phyloP scores from a whole-genome alignment of 37 sponge, comb jelly and placozoan species.

The Geodia barretti region DNA sequence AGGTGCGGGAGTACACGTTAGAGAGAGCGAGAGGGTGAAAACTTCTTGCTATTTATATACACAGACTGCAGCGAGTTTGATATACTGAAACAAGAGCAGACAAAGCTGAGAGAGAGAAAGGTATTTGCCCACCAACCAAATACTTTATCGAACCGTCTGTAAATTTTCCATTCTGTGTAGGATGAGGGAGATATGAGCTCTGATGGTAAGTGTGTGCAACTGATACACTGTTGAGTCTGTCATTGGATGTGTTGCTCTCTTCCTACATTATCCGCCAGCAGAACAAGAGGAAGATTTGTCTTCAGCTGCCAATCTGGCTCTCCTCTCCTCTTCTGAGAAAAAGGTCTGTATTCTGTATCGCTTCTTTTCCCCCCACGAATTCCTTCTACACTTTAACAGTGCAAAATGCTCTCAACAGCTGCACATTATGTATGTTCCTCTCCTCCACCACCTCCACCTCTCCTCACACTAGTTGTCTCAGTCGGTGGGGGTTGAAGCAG shows the following conservation, averaged over 20 bases:
- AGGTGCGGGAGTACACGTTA: conserved; percentile 15
- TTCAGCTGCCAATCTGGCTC: conserved; percentile 10
- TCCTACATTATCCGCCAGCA: too few relatives aligned
- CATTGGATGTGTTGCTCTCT: too few relatives aligned
- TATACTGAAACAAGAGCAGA: conserved; percentile 16
- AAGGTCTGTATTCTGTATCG: conserved; percentile 26
- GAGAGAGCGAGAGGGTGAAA: not conserved
- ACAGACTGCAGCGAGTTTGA: conserved; percentile 64
- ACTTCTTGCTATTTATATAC: not conserved
- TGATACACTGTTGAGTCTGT: not conserved
- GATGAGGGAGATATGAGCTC: not conserved
- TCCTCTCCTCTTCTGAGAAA: conserved; percentile 57
- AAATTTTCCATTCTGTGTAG: not conserved
- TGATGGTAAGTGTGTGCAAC: not conserved
- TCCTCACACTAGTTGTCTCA: conserved; percentile 31
- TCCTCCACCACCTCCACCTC: not conserved
- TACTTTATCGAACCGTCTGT: not conserved
- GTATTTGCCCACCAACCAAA: not conserved
- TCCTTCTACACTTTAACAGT: not conserved
- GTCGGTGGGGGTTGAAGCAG: conserved; percentile 36
- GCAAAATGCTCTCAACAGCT: not conserved
- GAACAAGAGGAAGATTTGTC: conserved; percentile 31
- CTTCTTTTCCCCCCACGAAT: not conserved
- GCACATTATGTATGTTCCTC: not conserved
- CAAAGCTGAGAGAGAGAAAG: conserved; percentile 21